These are phyloP conservation scores for Saccopteryx bilineata DNA, from an alignment of 2,113 vertebrate species.

Conservation along the genomic window DNA sequence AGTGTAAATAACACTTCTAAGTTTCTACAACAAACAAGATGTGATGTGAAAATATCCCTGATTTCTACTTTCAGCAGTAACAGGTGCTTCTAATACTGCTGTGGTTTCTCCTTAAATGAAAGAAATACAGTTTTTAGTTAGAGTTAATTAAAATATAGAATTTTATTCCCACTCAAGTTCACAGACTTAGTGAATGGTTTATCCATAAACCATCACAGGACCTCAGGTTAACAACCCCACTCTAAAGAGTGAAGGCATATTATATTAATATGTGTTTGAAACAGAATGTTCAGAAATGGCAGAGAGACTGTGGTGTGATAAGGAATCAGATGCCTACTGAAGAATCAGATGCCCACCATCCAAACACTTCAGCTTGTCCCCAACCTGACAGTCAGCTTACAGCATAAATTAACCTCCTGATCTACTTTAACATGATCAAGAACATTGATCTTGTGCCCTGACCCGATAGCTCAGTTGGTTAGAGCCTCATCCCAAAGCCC, in stretches of 20 bases:
- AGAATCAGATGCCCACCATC: background rate
- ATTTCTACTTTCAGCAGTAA: background rate
- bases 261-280: background rate
- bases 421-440: background rate
- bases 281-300: background rate
- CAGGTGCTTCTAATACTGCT: background rate
- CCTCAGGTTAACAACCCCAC: background rate
- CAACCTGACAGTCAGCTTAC: background rate
- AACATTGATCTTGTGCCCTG: background rate
- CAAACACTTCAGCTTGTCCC: background rate
- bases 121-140: background rate
- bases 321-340: background rate
- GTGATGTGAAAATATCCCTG: background rate
- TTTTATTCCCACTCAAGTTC: background rate
- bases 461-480: no score
- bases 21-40: background rate
- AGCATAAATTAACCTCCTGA: background rate
- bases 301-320: background rate
- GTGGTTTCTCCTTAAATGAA: slow-evolving; percentile 10
- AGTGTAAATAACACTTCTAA: background rate
- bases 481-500: no score
- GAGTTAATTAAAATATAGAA: background rate
- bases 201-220: background rate
- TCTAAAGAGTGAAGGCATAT: background rate
- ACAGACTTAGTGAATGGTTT: background rate